Evolutionary conservation across 2,113 vertebrate genomes (phyloP), one percentile per base, ranked within the genome.

Genomic region (Rostratula benghalensis): DNA sequence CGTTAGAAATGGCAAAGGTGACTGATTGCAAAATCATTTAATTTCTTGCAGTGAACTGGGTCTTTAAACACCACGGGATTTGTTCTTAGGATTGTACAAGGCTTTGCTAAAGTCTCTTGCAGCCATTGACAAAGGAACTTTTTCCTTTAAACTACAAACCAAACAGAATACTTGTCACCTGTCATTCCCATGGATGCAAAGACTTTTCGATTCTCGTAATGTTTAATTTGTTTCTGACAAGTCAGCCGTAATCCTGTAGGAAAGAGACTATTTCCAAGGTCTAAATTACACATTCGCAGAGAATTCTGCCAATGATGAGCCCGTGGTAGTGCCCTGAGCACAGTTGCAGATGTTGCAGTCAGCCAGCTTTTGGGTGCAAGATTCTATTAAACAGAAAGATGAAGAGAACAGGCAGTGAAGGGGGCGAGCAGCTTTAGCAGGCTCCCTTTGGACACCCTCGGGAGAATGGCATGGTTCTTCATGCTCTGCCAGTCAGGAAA

Each of bases 401-500:
- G 97, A 97, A 96, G 96, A 94, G 92, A 94, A 94, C 89, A 97
- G 96, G 97, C 96, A 97, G 96, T 93, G 93, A 95, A 95, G 87
- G 97, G 95, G 97, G 93, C 53, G 84, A 96, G 96, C 79, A 17
- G 97, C 94, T 92, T 96, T 91, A 96, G 95, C 61, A 90, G 96
- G 96, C 93, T 98, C 95, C 93, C 94, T 95, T 96, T 97, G 83
- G 54, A 93, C 64, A 97, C 95, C 97, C 95, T 82, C 77, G 59
- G 92, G 93, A 97, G 96, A 97, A 96, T 90, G 94, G 86, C 95
- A 95, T 94, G 97, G 97, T 97, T 97, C 96, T 98, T 98, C 98
- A 98, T 97, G 98, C 97, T 98, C 98, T 98, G 97, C 95, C 75
- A 94, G 92, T 97, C 96, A 97, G 95, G 93, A 96, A 96, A 97